phyloP scores from a whole-genome alignment of 1,140 invertebrate species.

The Drosophila mauritiana region DNA sequence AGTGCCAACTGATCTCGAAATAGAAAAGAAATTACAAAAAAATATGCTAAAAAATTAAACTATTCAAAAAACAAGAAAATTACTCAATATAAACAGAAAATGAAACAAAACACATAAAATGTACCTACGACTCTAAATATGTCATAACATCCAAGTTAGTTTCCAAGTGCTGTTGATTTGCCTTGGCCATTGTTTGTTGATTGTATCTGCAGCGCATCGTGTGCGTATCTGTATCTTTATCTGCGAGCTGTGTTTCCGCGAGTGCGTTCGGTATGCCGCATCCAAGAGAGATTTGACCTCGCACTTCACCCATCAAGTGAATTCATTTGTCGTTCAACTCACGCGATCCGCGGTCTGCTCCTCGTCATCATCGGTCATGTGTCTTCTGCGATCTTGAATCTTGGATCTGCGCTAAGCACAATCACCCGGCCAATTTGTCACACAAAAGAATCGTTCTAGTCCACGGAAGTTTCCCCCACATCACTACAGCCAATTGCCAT shows the following conservation, averaged over 20 bases:
- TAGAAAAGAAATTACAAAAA: background rate
- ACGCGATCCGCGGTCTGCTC: constrained; percentile 41
- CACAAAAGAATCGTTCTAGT: constrained; percentile 76
- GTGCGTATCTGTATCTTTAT: constrained; percentile 25
- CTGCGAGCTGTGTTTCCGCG: constrained; percentile 18
- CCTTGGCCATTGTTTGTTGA: constrained; percentile 47
- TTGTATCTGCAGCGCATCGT: constrained; percentile 39
- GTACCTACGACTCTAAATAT: background rate
- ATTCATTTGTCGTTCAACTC: constrained; percentile 55
- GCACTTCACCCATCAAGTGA: constrained; percentile 83
- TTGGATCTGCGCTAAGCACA: background rate
- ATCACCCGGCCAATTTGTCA: constrained; percentile 66
- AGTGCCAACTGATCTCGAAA: constrained; percentile 38
- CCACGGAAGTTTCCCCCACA: constrained; percentile 47
- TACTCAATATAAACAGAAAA: background rate
- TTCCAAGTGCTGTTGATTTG: constrained; percentile 11
- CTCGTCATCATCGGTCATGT: constrained; percentile 36
- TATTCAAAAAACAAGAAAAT: too few relatives aligned
- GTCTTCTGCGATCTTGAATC: constrained; percentile 14
- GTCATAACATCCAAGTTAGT: constrained; percentile 3
- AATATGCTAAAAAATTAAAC: background rate
- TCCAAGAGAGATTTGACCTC: constrained; percentile 77
- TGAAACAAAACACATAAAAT: background rate
- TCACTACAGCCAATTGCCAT: constrained; percentile 53
- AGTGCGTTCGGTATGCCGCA: constrained; percentile 67